Percentiles rank a stretch among this genome's conserved stretches.
Evolutionary conservation across 2,888 invertebrate species (phyloP).

Genomic region (Globia sparganii): DNA sequence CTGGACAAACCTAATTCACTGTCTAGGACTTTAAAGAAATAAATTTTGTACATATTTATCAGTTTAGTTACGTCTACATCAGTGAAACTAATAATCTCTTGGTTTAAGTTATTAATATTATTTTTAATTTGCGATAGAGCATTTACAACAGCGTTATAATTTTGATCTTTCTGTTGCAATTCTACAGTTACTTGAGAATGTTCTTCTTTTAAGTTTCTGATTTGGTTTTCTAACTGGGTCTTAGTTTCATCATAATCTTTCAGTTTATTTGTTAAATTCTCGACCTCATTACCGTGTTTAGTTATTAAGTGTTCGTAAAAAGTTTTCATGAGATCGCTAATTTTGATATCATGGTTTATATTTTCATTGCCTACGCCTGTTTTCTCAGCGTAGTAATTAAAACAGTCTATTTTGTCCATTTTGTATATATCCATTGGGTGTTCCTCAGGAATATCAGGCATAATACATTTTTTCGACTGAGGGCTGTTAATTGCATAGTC

Average conservation of each 20-base stretch:
- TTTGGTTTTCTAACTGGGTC: conserved; percentile 71
- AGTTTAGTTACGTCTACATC: conserved; percentile 63
- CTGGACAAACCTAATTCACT: conserved; percentile 74
- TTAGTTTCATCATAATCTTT: conserved; percentile 79
- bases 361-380: conserved; percentile 74
- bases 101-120: conserved; percentile 70
- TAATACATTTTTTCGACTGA: conserved; percentile 68
- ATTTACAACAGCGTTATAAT: conserved; percentile 68
- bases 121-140: conserved; percentile 72
- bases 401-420: conserved; percentile 81
- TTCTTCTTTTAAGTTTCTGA: conserved; percentile 68
- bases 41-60: conserved; percentile 75
- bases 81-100: conserved; percentile 56
- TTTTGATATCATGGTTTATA: conserved; percentile 74
- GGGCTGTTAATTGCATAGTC: conserved; percentile 65
- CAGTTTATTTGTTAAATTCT: conserved; percentile 82
- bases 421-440: conserved; percentile 72
- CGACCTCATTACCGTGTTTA: conserved; percentile 81
- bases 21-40: conserved; percentile 77
- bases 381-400: conserved; percentile 80
- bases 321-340: conserved; percentile 84
- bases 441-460: conserved; percentile 77
- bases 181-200: conserved; percentile 71
- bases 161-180: conserved; percentile 73
- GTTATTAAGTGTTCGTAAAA: conserved; percentile 77